Conservation (phyloP, 2,113 vertebrate genomes). For the Himantopus leucocephalus region DNA sequence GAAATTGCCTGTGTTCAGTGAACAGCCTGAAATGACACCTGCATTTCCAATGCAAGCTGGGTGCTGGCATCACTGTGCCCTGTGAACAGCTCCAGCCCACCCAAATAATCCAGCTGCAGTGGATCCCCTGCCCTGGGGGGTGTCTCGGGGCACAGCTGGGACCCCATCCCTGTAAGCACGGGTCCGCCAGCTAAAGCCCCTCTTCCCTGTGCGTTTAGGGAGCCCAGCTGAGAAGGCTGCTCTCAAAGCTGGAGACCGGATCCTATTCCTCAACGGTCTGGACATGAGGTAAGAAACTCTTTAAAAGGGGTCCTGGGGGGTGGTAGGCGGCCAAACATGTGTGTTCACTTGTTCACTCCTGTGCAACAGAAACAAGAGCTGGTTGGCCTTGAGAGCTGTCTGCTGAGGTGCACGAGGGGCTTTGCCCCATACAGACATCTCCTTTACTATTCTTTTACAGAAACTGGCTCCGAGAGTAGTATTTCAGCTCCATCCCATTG, state of each 20-base stretch:
- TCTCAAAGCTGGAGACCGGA: constrained; percentile 90
- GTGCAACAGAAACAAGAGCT: fast-evolving
- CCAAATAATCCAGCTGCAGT: neutral
- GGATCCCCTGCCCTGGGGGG: neutral
- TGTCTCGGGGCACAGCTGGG: neutral
- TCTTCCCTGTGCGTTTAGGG: constrained; percentile 71
- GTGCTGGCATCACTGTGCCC: neutral
- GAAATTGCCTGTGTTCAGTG: neutral
- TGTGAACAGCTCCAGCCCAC: neutral
- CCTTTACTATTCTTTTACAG: neutral
- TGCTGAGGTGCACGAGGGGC: fast-evolving
- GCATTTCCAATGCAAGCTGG: neutral
- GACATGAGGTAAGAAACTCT: constrained; percentile 91
- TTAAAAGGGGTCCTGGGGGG: fast-evolving
- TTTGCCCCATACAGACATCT: neutral
- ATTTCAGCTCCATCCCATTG: neutral
- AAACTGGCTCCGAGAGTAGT: neutral
- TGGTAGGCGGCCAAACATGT: neutral
- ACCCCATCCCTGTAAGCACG: neutral
- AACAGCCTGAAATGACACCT: neutral
- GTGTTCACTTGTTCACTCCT: neutral
- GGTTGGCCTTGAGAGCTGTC: neutral
- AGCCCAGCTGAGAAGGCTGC: constrained; percentile 94
- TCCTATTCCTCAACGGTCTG: constrained; percentile 95
- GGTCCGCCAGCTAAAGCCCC: neutral